phyloP scores from a whole-genome alignment of 2,888 invertebrate species.

The Zaprionus lineosus region DNA sequence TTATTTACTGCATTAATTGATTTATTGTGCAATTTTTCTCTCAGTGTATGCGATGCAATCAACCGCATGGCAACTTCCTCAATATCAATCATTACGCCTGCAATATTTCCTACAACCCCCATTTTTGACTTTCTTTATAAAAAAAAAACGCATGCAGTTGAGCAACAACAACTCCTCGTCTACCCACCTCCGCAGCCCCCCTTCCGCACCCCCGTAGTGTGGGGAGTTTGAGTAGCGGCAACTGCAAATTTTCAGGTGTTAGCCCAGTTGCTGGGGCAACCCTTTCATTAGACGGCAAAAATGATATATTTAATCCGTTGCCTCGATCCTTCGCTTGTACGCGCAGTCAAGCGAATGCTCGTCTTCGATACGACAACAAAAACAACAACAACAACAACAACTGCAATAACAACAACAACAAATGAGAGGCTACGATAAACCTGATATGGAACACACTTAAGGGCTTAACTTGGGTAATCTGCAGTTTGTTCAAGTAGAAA shows the following conservation, averaged over 20 bases:
- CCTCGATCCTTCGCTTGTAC: conserved; percentile 32
- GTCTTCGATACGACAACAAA: conserved; percentile 50
- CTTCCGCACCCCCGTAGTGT: no score
- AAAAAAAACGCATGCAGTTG: no score
- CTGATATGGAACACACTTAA: conserved; percentile 78
- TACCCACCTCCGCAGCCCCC: no score
- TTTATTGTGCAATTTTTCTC: neutral
- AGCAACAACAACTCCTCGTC: no score
- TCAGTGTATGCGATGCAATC: conserved; percentile 56
- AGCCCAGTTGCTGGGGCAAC: conserved; percentile 52
- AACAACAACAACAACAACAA: conserved; percentile 21
- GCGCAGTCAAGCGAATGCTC: conserved; percentile 56
- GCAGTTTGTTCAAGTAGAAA: conserved; percentile 72
- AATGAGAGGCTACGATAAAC: conserved; percentile 60
- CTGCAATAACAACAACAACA: conserved; percentile 17
- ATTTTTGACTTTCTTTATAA: conserved; percentile 60
- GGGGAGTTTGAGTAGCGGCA: conserved; percentile 41
- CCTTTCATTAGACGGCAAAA: conserved; percentile 73
- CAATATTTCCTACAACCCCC: conserved; percentile 58
- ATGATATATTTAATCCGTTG: conserved; percentile 79
- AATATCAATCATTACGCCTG: conserved; percentile 74
- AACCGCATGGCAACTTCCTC: conserved; percentile 69
- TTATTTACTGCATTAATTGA: no score
- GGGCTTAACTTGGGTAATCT: conserved; percentile 78
- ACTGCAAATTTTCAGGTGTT: conserved; percentile 76